These are phyloP conservation scores for Nemapogon koenigi DNA, from an alignment of 2,888 invertebrate species.

Conservation along the genomic window DNA sequence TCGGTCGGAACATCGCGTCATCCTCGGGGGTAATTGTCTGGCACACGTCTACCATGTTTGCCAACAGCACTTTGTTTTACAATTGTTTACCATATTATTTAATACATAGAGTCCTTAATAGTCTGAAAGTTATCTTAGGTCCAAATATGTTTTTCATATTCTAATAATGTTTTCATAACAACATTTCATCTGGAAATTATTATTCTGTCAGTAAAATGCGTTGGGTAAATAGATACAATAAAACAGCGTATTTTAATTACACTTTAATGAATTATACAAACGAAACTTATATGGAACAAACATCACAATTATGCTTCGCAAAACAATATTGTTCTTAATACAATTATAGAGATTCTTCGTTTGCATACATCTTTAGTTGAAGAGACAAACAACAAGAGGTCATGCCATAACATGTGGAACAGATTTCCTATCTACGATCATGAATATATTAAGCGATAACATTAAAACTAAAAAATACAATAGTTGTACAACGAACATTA, in stretches of 20 bases:
- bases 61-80: no score
- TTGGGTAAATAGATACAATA: no score
- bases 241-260: slow-evolving; percentile 36
- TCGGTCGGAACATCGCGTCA: no score
- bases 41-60: no score
- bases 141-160: no score
- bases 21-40: no score
- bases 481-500: neutral
- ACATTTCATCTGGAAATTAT: no score
- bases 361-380: slow-evolving; percentile 11
- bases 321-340: slow-evolving; percentile 49
- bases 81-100: no score
- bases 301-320: slow-evolving; percentile 66
- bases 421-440: slow-evolving; percentile 25
- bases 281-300: slow-evolving; percentile 59
- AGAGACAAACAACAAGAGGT: slow-evolving; percentile 27
- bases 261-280: slow-evolving; percentile 60
- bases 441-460: slow-evolving; percentile 12
- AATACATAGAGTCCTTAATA: no score
- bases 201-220: no score
- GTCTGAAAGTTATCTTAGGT: no score
- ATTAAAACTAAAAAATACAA: slow-evolving; percentile 26
- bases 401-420: slow-evolving; percentile 29
- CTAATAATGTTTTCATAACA: no score
- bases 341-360: slow-evolving; percentile 37